Conservation (phyloP, 2,888 invertebrate genomes). For the Camptogramma bilineatum region DNA sequence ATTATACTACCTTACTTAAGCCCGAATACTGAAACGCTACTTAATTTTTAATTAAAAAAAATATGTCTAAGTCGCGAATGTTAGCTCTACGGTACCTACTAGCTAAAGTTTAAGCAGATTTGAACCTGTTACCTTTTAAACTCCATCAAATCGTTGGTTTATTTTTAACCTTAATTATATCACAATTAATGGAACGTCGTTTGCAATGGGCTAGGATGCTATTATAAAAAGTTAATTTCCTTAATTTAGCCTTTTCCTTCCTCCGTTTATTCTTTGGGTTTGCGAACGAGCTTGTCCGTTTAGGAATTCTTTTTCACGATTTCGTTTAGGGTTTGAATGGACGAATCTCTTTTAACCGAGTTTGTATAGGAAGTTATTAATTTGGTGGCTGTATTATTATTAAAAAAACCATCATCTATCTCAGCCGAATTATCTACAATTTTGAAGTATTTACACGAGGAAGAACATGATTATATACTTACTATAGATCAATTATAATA, state of each 20-base stretch:
- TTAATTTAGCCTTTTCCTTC: conserved; percentile 73
- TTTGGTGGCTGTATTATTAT: not conserved
- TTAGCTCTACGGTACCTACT: no score
- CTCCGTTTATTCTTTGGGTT: conserved; percentile 64
- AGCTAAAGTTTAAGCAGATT: not conserved
- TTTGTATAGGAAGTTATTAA: conserved; percentile 8
- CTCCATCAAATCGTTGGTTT: not conserved
- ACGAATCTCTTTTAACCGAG: conserved; percentile 14
- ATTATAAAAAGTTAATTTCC: conserved; percentile 80
- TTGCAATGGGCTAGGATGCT: conserved; percentile 66
- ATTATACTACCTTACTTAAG: no score
- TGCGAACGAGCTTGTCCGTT: conserved; percentile 63
- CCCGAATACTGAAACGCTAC: no score
- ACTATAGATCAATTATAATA: not conserved
- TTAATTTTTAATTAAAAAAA: no score
- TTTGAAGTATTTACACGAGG: no score
- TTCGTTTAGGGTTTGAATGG: conserved; percentile 51
- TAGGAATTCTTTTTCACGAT: conserved; percentile 56
- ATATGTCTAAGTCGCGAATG: no score
- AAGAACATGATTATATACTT: not conserved
- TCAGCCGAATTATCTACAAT: no score
- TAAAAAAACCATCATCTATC: not conserved
- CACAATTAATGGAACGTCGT: conserved; percentile 78
- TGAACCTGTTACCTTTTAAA: not conserved
- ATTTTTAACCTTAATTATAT: conserved; percentile 67